Evolutionary conservation across 1,140 invertebrate genomes (phyloP).

Genomic region (Triops longicaudatus): DNA sequence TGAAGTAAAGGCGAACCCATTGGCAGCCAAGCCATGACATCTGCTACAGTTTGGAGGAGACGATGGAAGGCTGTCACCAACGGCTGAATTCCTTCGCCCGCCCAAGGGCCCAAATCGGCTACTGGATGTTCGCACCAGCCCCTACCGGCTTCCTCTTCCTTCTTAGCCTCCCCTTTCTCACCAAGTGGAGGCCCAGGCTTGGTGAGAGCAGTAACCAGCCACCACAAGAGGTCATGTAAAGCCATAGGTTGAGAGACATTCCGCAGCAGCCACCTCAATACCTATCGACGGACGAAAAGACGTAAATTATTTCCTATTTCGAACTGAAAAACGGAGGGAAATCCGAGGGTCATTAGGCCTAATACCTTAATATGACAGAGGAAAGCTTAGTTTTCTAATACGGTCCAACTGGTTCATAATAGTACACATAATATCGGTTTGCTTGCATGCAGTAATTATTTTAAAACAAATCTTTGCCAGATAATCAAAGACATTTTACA

Average conservation of each 20-base stretch:
- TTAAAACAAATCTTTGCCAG: too few species aligned
- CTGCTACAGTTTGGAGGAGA: slow-evolving; percentile 81
- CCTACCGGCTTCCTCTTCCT: slow-evolving; percentile 32
- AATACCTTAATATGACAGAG: too few species aligned
- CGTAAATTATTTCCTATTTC: background rate
- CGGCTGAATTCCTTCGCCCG: slow-evolving; percentile 66
- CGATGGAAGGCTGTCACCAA: slow-evolving; percentile 76
- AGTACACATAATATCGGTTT: too few species aligned
- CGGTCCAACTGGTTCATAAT: too few species aligned
- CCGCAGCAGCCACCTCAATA: slow-evolving; percentile 87
- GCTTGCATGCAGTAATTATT: too few species aligned
- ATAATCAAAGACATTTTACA: too few species aligned
- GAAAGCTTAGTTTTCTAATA: too few species aligned
- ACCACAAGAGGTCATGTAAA: slow-evolving; percentile 90
- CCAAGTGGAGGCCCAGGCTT: slow-evolving; percentile 38
- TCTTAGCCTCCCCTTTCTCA: slow-evolving; percentile 37
- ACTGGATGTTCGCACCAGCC: slow-evolving; percentile 67
- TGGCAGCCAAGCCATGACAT: slow-evolving; percentile 82
- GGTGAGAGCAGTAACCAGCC: slow-evolving; percentile 69
- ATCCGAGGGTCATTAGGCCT: background rate
- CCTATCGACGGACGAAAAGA: slow-evolving; percentile 43
- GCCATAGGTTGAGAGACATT: slow-evolving; percentile 82
- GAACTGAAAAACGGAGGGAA: background rate
- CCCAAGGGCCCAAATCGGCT: slow-evolving; percentile 61
- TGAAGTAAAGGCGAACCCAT: slow-evolving; percentile 77